phyloP scores from a whole-genome alignment of 2,113 vertebrate species.

The Cebidichthys violaceus region DNA sequence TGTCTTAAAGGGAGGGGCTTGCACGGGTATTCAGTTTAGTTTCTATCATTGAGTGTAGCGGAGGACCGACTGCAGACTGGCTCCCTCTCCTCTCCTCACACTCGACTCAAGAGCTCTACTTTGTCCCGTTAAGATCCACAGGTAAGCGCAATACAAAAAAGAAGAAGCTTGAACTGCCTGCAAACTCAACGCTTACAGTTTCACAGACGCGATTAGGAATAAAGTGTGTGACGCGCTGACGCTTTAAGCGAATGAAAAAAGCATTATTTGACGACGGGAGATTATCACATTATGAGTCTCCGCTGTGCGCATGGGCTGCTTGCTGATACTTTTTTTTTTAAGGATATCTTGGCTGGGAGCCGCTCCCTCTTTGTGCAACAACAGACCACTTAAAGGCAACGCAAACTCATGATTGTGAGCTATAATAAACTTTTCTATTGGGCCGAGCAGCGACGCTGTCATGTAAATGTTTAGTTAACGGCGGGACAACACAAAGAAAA shows the following conservation, averaged over 20 bases:
- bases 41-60: slow-evolving; percentile 70
- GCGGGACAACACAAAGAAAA: slow-evolving; percentile 49
- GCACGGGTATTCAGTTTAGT: slow-evolving; percentile 75
- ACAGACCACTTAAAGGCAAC: not conserved
- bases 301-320: slow-evolving; percentile 33
- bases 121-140: slow-evolving; percentile 68
- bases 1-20: slow-evolving; percentile 87
- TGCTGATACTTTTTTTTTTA: slow-evolving; percentile 28
- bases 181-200: not conserved
- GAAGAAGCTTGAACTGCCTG: not conserved
- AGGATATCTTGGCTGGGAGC: slow-evolving; percentile 25
- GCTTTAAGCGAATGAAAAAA: not conserved
- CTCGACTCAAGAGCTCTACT: slow-evolving; percentile 65
- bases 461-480: slow-evolving; percentile 13
- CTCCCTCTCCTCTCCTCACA: slow-evolving; percentile 66
- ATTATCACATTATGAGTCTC: slow-evolving; percentile 13
- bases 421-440: not conserved
- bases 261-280: not conserved
- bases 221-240: not conserved
- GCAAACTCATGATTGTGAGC: not conserved
- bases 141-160: slow-evolving; percentile 57
- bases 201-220: not conserved
- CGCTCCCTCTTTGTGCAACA: slow-evolving; percentile 59
- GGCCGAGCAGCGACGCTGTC: not conserved
- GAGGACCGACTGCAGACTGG: slow-evolving; percentile 69